Conservation (phyloP, 2,888 invertebrate species). For the Pegoplata infirma region DNA sequence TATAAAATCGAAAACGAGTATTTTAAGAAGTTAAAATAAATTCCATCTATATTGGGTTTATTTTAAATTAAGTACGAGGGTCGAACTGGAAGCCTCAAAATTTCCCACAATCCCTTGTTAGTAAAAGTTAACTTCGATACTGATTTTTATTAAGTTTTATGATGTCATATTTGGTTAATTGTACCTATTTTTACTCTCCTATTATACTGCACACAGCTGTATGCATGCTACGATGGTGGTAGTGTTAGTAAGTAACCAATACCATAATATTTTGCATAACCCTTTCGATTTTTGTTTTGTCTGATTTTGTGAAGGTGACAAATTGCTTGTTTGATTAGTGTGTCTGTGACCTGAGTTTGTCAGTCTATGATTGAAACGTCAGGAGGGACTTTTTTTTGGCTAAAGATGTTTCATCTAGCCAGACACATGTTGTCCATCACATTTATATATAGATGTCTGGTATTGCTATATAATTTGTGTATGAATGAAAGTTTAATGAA, state of each 20-base stretch:
- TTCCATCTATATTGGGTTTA: too few relatives aligned
- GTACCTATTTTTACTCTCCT: too few relatives aligned
- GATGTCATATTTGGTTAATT: too few relatives aligned
- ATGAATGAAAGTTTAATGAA: slow-evolving; percentile 58
- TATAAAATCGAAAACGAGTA: too few relatives aligned
- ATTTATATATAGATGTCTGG: neutral
- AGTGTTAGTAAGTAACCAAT: neutral
- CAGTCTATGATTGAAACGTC: slow-evolving; percentile 45
- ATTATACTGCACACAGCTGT: too few relatives aligned
- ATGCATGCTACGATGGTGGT: too few relatives aligned
- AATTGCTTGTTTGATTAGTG: slow-evolving; percentile 58
- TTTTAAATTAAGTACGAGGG: too few relatives aligned
- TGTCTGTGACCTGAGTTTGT: slow-evolving; percentile 35
- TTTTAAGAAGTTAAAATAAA: too few relatives aligned
- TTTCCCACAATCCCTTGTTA: too few relatives aligned
- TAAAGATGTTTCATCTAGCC: neutral
- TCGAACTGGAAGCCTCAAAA: too few relatives aligned
- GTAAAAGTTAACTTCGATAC: too few relatives aligned
- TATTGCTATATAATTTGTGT: slow-evolving; percentile 24
- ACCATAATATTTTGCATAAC: neutral
- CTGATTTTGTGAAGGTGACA: slow-evolving; percentile 44
- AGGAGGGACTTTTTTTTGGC: neutral
- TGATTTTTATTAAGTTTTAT: too few relatives aligned
- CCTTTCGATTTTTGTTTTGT: neutral
- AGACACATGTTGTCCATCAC: neutral